Base-by-base conservation (phyloP, 2,113 vertebrate species). In the Proterorhinus semilunaris region DNA sequence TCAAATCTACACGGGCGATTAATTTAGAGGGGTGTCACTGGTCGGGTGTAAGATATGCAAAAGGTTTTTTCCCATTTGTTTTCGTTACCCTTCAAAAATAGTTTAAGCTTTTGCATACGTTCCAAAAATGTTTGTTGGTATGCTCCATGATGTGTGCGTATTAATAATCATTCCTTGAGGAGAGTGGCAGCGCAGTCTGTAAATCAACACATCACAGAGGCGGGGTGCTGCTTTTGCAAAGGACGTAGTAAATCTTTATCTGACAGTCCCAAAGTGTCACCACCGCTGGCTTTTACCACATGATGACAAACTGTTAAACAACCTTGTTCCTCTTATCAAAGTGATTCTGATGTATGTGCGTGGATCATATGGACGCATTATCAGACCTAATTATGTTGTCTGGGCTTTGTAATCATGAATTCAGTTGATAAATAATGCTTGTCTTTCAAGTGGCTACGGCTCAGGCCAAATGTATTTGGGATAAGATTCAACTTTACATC, bases 151-250 rank as follows among this genome's bases (percentile, higher is more conserved):
- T 76, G 57, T 15, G 50, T 62, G 47, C 55, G 16, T 83, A 89
- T 88, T 78, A 83, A 82, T 85, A 83, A 72, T 72, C 45, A 57
- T 53, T 71, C 66, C 76, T 66, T 76, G 58, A n/a, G 9, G 47
- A 49, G 52, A 65, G 66, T 4, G 27, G 66, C 55, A 59, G 55
- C 66, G 52, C 36, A 62, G 52, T 45, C 68, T 83, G 73, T 79
- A 80, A 81, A 83, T 76, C 53, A 62, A 79, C 74, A 71, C 66
- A 58, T 81, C 13, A 45, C 69, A 62, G 12, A 11, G 65, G 49
- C 65, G 50, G 10, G 42, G 51, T 69, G n/a, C 54, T 72, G 50
- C 57, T 62, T 79, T 68, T 68, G 44, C 6, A 36, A 65, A 83
- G 72, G 83, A 84, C 72, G 74, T 72, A 69, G 17, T 58, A 84